Percentiles rank a stretch among this genome's conserved stretches.
These are phyloP conservation scores for Hemicentrotus pulcherrimus DNA, from an alignment of 35 echinoderm and acorn worm genomes.

Conservation along the genomic window DNA sequence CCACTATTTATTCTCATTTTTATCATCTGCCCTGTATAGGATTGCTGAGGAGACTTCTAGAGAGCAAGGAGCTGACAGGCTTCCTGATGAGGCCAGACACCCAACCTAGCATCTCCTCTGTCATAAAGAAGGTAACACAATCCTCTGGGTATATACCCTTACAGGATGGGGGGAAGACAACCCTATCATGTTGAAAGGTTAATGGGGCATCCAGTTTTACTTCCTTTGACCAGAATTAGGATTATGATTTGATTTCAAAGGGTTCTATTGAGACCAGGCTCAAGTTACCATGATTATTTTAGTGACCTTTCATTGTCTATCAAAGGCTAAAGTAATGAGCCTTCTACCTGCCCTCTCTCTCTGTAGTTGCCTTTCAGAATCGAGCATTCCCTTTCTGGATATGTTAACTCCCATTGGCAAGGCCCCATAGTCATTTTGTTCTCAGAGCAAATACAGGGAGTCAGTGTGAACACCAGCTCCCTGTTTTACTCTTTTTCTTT, in stretches of 20 bases:
- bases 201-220: not conserved
- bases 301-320: not conserved
- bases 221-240: not conserved
- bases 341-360: no score
- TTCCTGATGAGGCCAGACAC: slow-evolving; percentile 50
- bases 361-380: no score
- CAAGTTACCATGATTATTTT: not conserved
- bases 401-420: no score
- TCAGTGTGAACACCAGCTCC: no score
- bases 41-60: slow-evolving; percentile 43
- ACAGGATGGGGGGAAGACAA: not conserved
- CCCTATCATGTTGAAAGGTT: not conserved
- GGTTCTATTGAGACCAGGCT: not conserved
- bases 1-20: no score
- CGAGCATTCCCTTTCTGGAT: no score
- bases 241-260: not conserved
- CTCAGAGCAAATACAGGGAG: no score
- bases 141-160: not conserved
- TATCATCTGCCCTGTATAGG: not conserved
- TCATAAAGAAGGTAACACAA: slow-evolving; percentile 52
- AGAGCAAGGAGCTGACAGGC: not conserved
- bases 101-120: slow-evolving; percentile 41
- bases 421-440: no score
- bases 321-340: not conserved
- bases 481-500: no score